Evolutionary conservation across 2,113 vertebrate genomes (phyloP).

Genomic region (Callospermophilus lateralis): DNA sequence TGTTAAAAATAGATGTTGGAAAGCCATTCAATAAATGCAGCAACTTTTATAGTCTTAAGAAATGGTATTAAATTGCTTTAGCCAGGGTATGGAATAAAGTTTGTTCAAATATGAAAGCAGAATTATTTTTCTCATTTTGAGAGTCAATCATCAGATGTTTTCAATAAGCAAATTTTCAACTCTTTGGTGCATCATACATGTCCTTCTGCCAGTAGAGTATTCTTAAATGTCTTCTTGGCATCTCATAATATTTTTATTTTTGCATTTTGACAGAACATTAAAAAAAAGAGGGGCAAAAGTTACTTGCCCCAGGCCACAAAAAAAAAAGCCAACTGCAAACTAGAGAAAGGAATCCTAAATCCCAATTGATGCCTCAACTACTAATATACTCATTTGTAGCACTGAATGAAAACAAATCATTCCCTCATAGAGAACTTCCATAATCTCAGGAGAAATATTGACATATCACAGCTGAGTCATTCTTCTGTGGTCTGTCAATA

Average conservation of each 20-base stretch:
- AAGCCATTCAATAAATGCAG: slow-evolving; percentile 68
- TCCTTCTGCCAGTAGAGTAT: slow-evolving; percentile 49
- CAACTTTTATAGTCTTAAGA: slow-evolving; percentile 73
- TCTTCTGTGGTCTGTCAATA: slow-evolving; percentile 53
- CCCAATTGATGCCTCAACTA: neutral
- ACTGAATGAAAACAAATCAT: slow-evolving; percentile 60
- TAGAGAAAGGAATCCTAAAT: slow-evolving; percentile 40
- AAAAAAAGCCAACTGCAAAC: slow-evolving; percentile 32
- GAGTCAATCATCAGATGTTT: slow-evolving; percentile 66
- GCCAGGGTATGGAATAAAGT: slow-evolving; percentile 24
- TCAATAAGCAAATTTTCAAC: slow-evolving; percentile 50
- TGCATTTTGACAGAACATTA: slow-evolving; percentile 43
- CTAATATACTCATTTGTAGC: slow-evolving; percentile 38
- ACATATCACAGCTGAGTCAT: slow-evolving; percentile 53
- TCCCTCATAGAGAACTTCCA: slow-evolving; percentile 56
- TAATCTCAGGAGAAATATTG: slow-evolving; percentile 64
- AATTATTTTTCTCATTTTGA: slow-evolving; percentile 59
- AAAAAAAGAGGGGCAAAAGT: neutral
- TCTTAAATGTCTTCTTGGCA: slow-evolving; percentile 56
- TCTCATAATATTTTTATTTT: slow-evolving; percentile 52
- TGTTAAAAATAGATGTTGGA: slow-evolving; percentile 77
- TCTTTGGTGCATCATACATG: slow-evolving; percentile 24
- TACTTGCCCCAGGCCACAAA: slow-evolving; percentile 50
- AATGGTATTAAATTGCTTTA: slow-evolving; percentile 58
- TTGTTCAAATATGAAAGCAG: slow-evolving; percentile 64